Percentiles rank a stretch among this genome's conserved stretches.
Conservation (phyloP, 2,797 vertebrate species). For the Anabas testudineus region DNA sequence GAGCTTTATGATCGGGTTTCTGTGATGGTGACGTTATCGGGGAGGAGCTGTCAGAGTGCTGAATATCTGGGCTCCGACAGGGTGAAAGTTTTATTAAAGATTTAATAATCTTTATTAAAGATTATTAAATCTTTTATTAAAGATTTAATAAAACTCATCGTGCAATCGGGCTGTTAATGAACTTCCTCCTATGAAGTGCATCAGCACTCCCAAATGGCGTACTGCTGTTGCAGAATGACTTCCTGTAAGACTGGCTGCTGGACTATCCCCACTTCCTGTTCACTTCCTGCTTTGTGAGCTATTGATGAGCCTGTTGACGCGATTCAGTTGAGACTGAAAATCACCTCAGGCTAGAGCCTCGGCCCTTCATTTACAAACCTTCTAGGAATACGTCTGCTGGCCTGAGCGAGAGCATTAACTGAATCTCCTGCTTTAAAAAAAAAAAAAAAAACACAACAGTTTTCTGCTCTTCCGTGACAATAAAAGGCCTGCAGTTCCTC, state of each 20-base stretch:
- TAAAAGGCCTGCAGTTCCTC: slow-evolving; percentile 43
- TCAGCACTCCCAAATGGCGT: slow-evolving; percentile 54
- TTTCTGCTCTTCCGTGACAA: slow-evolving; percentile 12
- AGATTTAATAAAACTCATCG: slow-evolving; percentile 9
- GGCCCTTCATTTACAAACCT: neutral
- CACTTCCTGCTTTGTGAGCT: slow-evolving; percentile 69
- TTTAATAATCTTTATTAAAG: too few species aligned
- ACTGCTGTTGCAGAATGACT: slow-evolving; percentile 80
- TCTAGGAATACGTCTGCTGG: neutral
- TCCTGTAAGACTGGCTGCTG: slow-evolving; percentile 71
- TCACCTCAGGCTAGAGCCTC: neutral
- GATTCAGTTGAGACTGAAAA: slow-evolving; percentile 17
- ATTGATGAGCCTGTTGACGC: slow-evolving; percentile 35
- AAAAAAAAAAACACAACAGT: neutral
- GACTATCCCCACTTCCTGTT: slow-evolving; percentile 67
- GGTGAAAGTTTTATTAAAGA: too few species aligned
- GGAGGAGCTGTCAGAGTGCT: neutral
- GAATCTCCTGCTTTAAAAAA: too few species aligned
- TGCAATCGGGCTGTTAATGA: slow-evolving; percentile 42
- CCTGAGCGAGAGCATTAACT: slow-evolving; percentile 7
- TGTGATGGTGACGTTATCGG: neutral
- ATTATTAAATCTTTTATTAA: too few species aligned
- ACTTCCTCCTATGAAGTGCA: slow-evolving; percentile 48
- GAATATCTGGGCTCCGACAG: neutral
- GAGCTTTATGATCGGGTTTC: slow-evolving; percentile 2